Base-by-base conservation (phyloP, 2,113 vertebrate species). In the Nibea albiflora region DNA sequence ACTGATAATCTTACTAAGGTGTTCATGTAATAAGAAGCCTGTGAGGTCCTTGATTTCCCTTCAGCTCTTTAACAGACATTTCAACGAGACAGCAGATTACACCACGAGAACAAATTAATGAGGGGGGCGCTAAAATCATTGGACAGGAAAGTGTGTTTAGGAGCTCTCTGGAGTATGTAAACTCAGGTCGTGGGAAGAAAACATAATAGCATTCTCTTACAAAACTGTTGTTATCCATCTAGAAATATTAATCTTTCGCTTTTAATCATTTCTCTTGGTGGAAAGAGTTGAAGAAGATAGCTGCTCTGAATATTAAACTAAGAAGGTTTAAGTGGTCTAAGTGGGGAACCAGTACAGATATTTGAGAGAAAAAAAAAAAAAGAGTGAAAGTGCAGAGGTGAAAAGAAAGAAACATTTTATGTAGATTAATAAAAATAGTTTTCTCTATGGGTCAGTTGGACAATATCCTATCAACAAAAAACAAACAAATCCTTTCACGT, bases 91-190 rank as follows among this genome's bases (percentile, higher is more conserved):
- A 76, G 66, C 66, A 54, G 26, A 63, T 46, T 74, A 81, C 56
- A 52, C 17, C 60, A 63, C 22, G 44, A 63, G 73, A 68, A 74
- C n/a, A 14, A 77, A 78, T 75, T 75, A 89, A 78, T 46, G 50
- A 78, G 49, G 19, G 35, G 35, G 64, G 6, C 49, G 42, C 67
- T 69, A 54, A 76, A 82, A 83, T 69, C 42, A 80, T 76, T 63
- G 58, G 57, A 79, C 61, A 42, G 56, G 62, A 75, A 82, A 76
- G 35, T 17, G 47, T 65, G 52, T 80, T 80, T 76, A 60, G 64
- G 49, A 73, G 50, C 70, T 68, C 65, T 78, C 82, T 54, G 67
- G 67, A 64, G 67, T 64, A 3, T 70, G 82, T 26, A 47, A 53
- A 47, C 52, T 11, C 3, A 15, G 65, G 46, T 39, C 53, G 54